Evolutionary conservation across 2,888 invertebrate genomes (phyloP), one percentile per base, ranked within the genome.

Genomic region (Caenorhabditis doughertyi): DNA sequence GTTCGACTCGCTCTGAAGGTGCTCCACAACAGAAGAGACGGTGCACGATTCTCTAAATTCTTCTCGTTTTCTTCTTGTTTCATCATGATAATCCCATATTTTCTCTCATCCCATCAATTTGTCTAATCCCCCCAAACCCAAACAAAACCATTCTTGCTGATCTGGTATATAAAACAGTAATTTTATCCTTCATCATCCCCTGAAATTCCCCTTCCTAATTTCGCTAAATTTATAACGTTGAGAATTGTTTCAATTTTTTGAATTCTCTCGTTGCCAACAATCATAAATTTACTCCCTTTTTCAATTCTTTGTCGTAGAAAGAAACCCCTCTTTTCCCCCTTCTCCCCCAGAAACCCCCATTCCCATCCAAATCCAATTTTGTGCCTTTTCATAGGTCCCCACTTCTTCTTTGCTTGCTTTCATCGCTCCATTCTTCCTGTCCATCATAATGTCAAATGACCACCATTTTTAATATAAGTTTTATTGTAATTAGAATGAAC

Each of bases 1-100:
- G 85, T 27, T 85, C 85, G 53, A 83, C 85, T 23, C 85, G 85
- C 47, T 83, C 83, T 4, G 85, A 85, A 47, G 65, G 58, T 44
- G 67, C 70, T 7, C 25, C 82, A 1, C 76, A 70, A 55, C 71
- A 64, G 47, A 85, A 85, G 79, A 60, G 80, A 72, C 72, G 71
- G 27, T 85, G 85, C 80, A 73, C 82, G 39, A 85, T 85, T 35
- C 60, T 85, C 27, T 85, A 85, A 74, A 23, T 25, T 35, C 51
- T 35, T 47, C 27, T 21, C 47, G 18, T 47, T n/a, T 35, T n/a
- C 55, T n/a, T 49, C 32, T 29, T n/a, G 27, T 39, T 5, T 53
- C 21, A 49, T 39, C 13, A 35, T 39, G 1, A 13, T 53, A 16
- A 51, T n/a, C 9, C 64, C 44, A 56, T 56, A 70, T 56, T 11